Evolutionary conservation across 2,888 invertebrate species (phyloP).

Genomic region (Andrena fulva): DNA sequence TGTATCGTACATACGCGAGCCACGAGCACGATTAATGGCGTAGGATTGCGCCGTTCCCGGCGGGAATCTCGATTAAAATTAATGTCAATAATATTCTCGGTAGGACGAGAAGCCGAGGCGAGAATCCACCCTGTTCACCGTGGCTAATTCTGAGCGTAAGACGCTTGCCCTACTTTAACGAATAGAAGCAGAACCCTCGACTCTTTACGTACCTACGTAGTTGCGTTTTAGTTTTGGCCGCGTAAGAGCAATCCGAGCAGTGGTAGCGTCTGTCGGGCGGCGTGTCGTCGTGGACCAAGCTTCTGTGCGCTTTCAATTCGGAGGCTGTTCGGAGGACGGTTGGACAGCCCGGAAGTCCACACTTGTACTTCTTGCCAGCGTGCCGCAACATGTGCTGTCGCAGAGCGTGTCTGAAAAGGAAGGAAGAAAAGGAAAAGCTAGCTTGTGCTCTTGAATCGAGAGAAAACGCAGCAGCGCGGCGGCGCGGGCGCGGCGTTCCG

Average conservation of each 20-base stretch:
- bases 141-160: neutral
- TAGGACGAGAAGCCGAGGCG: constrained; percentile 30
- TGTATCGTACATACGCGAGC: constrained; percentile 61
- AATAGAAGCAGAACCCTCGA: neutral
- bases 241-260: constrained; percentile 86
- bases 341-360: constrained; percentile 86
- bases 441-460: neutral
- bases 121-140: constrained; percentile 5
- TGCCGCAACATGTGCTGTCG: constrained; percentile 88
- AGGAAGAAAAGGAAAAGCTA: neutral
- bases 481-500: neutral
- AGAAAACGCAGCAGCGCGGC: neutral
- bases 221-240: constrained; percentile 82
- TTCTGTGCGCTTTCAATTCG: constrained; percentile 86
- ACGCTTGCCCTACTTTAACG: neutral
- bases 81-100: constrained; percentile 72
- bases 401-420: constrained; percentile 85
- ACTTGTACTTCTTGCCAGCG: constrained; percentile 86
- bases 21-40: constrained; percentile 74
- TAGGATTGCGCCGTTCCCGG: constrained; percentile 68
- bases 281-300: constrained; percentile 86
- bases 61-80: constrained; percentile 76
- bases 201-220: constrained; percentile 85
- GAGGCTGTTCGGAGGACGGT: constrained; percentile 86
- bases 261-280: constrained; percentile 86